Conservation (phyloP, 2,113 vertebrate species). For the Herpetotheres cachinnans region DNA sequence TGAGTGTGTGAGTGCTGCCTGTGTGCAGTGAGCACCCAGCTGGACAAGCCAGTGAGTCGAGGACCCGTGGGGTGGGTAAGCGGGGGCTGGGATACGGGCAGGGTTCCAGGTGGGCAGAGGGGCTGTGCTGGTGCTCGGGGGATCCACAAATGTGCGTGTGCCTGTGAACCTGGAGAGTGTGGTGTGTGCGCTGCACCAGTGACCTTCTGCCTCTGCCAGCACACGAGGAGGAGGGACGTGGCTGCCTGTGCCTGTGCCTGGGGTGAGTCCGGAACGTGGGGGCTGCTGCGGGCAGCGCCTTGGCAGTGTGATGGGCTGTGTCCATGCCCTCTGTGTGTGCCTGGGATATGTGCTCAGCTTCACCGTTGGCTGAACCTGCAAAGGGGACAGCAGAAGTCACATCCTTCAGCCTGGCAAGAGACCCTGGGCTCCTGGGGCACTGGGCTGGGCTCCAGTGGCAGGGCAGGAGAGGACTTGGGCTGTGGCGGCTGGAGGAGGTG, state of each 20-base stretch:
- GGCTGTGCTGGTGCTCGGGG: fast-evolving
- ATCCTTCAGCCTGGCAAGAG: background rate
- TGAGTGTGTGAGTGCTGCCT: fast-evolving
- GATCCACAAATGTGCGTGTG: fast-evolving
- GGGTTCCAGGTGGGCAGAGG: background rate
- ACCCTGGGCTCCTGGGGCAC: background rate
- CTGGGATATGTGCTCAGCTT: background rate
- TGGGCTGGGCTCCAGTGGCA: background rate
- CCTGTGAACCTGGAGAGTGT: background rate
- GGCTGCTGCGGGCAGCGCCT: background rate
- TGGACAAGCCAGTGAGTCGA: fast-evolving
- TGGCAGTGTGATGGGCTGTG: fast-evolving
- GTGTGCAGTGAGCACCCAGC: background rate
- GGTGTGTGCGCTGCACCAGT: background rate
- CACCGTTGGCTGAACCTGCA: background rate
- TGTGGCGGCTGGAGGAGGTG: background rate
- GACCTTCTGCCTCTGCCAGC: background rate
- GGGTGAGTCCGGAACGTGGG: background rate
- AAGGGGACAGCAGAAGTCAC: background rate
- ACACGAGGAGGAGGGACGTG: fast-evolving
- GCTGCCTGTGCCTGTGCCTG: background rate
- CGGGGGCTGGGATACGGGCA: fast-evolving
- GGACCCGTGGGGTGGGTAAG: fast-evolving
- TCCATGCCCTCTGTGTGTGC: background rate
- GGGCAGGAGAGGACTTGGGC: background rate